Conservation (phyloP, 2,888 invertebrate genomes). For the Agrotis puta region DNA sequence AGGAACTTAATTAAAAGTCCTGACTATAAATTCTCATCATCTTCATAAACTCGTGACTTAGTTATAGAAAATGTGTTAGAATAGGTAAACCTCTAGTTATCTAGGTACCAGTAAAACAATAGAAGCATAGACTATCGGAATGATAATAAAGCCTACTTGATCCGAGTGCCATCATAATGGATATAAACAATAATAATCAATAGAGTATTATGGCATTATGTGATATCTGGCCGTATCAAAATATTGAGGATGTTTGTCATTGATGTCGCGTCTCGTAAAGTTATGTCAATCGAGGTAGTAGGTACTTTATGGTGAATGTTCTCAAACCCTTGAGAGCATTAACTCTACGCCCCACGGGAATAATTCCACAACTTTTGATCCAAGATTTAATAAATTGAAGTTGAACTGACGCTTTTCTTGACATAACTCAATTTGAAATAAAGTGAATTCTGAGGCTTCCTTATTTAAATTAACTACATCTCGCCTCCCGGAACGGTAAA, state of each 20-base stretch:
- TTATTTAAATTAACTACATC: background rate
- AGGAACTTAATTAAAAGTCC: no score
- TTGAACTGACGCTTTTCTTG: background rate
- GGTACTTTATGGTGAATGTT: no score
- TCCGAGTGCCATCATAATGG: slow-evolving; percentile 37
- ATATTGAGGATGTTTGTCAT: slow-evolving; percentile 45
- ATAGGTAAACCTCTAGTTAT: slow-evolving; percentile 5
- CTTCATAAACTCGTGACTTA: background rate
- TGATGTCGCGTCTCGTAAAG: background rate
- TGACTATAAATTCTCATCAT: background rate
- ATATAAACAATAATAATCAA: slow-evolving; percentile 58
- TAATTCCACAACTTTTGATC: background rate
- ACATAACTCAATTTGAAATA: background rate
- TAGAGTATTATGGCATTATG: slow-evolving; percentile 46
- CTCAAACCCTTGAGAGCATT: background rate
- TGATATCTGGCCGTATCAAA: slow-evolving; percentile 11
- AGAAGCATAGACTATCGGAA: slow-evolving; percentile 54
- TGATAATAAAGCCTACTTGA: slow-evolving; percentile 59
- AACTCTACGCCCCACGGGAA: background rate
- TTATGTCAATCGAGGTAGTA: background rate
- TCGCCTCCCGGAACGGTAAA: no score
- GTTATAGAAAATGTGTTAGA: background rate
- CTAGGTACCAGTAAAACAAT: slow-evolving; percentile 44
- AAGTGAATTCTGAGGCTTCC: background rate
- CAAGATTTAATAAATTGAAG: background rate